phyloP scores from a whole-genome alignment of 2,797 vertebrate species.

The Spinus olivaceus region DNA sequence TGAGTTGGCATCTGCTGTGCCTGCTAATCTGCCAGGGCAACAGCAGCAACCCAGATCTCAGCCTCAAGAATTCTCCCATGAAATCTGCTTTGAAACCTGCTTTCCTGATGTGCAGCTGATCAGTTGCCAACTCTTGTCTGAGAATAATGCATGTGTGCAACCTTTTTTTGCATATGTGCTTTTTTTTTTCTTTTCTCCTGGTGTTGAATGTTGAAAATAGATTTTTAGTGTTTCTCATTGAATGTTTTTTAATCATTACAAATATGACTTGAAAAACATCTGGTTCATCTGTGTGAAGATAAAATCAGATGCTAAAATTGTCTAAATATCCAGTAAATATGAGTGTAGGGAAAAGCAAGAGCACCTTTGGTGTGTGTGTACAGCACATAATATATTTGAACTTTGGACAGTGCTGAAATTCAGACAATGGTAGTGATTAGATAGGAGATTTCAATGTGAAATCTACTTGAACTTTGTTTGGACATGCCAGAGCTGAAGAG shows the following conservation, averaged over 20 bases:
- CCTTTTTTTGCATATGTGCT: fast-evolving
- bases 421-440: not conserved
- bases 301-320: not conserved
- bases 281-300: not conserved
- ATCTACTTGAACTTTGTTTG: not conserved
- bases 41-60: not conserved
- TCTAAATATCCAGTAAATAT: not conserved
- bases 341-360: not conserved
- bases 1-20: not conserved
- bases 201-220: not conserved
- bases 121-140: not conserved
- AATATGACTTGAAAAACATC: not conserved
- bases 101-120: not conserved
- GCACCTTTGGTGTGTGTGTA: not conserved
- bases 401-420: not conserved
- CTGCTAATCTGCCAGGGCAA: not conserved
- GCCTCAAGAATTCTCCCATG: not conserved
- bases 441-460: not conserved
- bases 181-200: not conserved
- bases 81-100: not conserved
- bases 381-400: not conserved
- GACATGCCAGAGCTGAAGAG: fast-evolving
- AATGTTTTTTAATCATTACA: not conserved
- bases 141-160: not conserved
- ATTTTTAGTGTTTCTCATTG: not conserved